Evolutionary conservation across 2,797 vertebrate species (phyloP), one percentile per base, ranked within the genome.

Genomic region (Coccyzus lansbergi): DNA sequence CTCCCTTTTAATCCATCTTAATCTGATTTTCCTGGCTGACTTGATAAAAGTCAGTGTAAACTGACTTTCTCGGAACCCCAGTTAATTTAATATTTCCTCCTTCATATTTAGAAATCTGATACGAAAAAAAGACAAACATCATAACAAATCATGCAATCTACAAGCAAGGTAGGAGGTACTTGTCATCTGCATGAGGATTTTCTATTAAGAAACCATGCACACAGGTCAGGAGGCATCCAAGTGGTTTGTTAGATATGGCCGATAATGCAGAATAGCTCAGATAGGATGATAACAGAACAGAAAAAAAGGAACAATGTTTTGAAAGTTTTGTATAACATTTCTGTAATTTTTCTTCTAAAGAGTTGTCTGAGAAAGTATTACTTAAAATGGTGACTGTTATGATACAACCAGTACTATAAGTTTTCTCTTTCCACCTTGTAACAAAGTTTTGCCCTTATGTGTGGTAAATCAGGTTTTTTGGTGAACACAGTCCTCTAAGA

Each of bases 191-290:
- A 29, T 18, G 17, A 42, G 31, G 24, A 13, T 13, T 89, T 28
- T 68, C 67, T 11, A 1, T 36, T 77, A 44, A 62, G 34, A 83
- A 79, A 33, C 21, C 38, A 62, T 10, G 20, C 4, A 40, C 20
- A 9, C 2, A 9, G 10, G 17, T 40, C 63, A 83, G 59, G 13
- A 71, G 72, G 0, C 1, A 58, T 44, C 38, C 2, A 5, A 76
- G 28, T 1, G 1, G 26, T 52, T 77, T 72, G 17, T 36, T 29
- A 80, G 64, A 36, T 69, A 25, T 28, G 86, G 26, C 59, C 64
- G 24, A 42, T 36, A 83, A 65, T 7, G 69, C 10, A 72, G 44
- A 60, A 42, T 42, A 69, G 40, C 46, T 92, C 58, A 75, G 24
- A 48, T 36, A 52, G 5, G 14, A 72, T 0, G 3, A 42, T 33